Percentiles rank a stretch among this genome's conserved stretches.
phyloP scores from a whole-genome alignment of 2,113 vertebrate species.

The Sturnus vulgaris region DNA sequence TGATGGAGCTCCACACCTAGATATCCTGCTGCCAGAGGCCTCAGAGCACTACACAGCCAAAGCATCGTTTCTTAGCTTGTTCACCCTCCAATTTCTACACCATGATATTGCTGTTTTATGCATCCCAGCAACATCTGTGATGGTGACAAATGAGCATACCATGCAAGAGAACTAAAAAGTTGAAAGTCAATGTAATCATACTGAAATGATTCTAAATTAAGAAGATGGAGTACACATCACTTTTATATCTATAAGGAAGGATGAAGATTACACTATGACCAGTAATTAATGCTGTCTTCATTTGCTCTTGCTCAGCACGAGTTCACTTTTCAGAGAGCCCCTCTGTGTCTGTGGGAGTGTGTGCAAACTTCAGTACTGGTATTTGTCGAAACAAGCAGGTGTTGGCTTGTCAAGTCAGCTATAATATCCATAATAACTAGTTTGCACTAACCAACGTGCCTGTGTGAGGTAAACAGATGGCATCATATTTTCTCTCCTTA shows the following conservation, averaged over 20 bases:
- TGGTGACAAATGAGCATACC: neutral
- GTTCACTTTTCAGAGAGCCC: neutral
- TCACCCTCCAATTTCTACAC: neutral
- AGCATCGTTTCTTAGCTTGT: neutral
- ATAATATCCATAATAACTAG: neutral
- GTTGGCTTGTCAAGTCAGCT: neutral
- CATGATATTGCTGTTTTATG: neutral
- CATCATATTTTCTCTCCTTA: neutral
- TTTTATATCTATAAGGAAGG: neutral
- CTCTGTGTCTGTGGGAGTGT: neutral
- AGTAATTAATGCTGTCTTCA: neutral
- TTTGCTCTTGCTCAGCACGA: neutral
- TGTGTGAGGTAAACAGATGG: conserved; percentile 21
- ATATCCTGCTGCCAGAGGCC: neutral
- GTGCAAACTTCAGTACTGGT: neutral
- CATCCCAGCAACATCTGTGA: neutral
- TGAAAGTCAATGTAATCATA: neutral
- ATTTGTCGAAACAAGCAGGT: conserved; percentile 7
- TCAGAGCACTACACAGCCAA: neutral
- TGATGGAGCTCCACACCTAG: neutral
- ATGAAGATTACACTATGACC: neutral
- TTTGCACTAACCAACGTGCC: neutral
- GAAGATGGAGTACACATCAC: neutral
- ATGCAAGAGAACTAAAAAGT: neutral
- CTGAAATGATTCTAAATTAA: neutral